Evolutionary conservation across 2,113 vertebrate species (phyloP).

Genomic region (Azemiops feae): DNA sequence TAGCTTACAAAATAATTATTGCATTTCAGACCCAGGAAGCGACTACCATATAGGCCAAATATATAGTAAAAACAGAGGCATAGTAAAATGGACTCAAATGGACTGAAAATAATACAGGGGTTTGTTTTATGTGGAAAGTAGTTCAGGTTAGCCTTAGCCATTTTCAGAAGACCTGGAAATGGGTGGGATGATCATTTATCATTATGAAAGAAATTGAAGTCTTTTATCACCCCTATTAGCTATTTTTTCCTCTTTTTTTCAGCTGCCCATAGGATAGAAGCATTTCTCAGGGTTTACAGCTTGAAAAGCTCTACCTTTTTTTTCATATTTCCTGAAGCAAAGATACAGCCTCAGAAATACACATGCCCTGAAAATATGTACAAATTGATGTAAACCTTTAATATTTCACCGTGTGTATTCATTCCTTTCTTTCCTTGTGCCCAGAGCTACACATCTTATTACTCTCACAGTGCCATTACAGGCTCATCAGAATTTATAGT

Average conservation of each 20-base stretch:
- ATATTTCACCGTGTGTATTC: background rate
- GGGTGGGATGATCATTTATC: background rate
- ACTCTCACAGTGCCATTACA: background rate
- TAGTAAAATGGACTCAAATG: no score
- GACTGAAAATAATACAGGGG: background rate
- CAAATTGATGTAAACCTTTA: conserved; percentile 4
- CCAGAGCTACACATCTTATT: conserved; percentile 14
- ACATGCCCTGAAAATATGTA: background rate
- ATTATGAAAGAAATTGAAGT: background rate
- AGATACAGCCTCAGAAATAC: background rate
- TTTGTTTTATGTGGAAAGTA: background rate
- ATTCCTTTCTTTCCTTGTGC: background rate
- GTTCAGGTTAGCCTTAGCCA: background rate
- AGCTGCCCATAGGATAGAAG: background rate
- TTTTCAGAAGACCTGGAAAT: background rate
- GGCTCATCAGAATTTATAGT: conserved; percentile 41
- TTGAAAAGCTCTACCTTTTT: background rate
- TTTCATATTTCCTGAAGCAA: background rate
- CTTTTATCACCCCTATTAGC: background rate
- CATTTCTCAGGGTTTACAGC: background rate
- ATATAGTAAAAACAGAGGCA: background rate
- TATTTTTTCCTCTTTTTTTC: background rate
- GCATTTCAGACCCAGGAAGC: background rate
- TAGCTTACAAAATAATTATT: background rate
- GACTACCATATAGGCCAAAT: background rate